Base-by-base conservation (phyloP, 2,888 invertebrate species). In the Byasa hedistus region DNA sequence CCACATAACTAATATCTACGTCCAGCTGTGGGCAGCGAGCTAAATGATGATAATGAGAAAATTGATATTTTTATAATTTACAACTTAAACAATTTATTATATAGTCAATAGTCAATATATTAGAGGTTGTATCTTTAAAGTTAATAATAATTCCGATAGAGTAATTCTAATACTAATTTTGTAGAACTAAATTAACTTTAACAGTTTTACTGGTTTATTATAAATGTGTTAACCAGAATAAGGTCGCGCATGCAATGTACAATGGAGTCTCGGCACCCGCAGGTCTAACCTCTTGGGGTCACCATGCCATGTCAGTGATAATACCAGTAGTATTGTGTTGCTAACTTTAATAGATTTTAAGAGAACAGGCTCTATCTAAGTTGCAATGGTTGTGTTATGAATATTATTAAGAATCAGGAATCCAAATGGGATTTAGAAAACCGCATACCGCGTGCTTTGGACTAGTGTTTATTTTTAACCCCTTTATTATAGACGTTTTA, bases 341-440 rank as follows among this genome's bases (percentile, higher is more conserved):
- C 52, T 23, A 56, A 23, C 5, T 27, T 27, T n/a, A 23, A 27
- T 23, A 23, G 56, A 56, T 27, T 27, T 15, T 27, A 8, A 56
- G 3, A 27, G 56, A 23, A 23, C 17, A 56, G 23, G 12, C 12
- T 19, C 24, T 56, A 27, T 56, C n/a, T 15, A 19, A 27, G 56
- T n/a, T 7, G 22, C 19, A 51, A 51, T 51, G 27, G 15, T 19
- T 2, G 21, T 52, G n/a, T 36, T 27, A 21, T 62, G 44, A 48
- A 62, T 24, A 21, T 62, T 44, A 21, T 15, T 59, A 24, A 15
- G 5, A n/a, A 7, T 17, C 27, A 36, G 12, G 24, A 39, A 19
- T 39, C 74, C 68, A 73, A 76, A 79, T 74, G 27, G 84, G 85
- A 85, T 85, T 81, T 83, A 78, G 82, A 81, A 81, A 82, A 75